A percentile compares a stretch with the other conserved stretches of the same genome.
These are phyloP conservation scores for Mizuhopecten yessoensis DNA, from an alignment of 1,140 invertebrate species.

Conservation along the genomic window DNA sequence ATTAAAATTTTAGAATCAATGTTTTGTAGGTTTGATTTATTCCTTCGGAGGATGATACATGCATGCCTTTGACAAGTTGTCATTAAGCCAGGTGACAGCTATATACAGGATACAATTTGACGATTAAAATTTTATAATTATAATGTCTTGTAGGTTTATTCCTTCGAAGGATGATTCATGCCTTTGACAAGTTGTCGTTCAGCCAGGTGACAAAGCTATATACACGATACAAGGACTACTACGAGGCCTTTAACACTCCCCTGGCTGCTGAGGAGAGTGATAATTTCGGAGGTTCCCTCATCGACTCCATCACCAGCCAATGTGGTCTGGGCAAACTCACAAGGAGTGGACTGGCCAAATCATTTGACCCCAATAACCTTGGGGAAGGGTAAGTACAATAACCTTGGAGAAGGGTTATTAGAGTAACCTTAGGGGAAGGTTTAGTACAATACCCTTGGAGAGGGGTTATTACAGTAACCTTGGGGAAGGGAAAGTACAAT, in stretches of 20 bases:
- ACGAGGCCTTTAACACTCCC: slow-evolving; percentile 62
- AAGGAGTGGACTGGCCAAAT: slow-evolving; percentile 61
- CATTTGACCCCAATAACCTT: slow-evolving; percentile 65
- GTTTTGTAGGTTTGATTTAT: too few species aligned
- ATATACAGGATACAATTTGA: too few species aligned
- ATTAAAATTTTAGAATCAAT: too few species aligned
- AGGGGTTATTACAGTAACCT: too few species aligned
- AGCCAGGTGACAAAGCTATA: slow-evolving; percentile 86
- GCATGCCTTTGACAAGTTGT: too few species aligned
- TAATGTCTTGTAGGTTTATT: slow-evolving; percentile 88
- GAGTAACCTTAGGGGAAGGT: too few species aligned
- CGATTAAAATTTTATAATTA: too few species aligned
- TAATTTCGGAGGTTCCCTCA: slow-evolving; percentile 68
- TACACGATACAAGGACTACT: slow-evolving; percentile 72
- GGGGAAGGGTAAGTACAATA: slow-evolving; percentile 59
- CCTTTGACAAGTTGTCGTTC: slow-evolving; percentile 92
- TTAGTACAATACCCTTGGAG: too few species aligned
- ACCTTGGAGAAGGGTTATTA: too few species aligned
- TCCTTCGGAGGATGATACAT: too few species aligned
- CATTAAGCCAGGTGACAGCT: too few species aligned
- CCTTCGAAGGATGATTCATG: slow-evolving; percentile 90
- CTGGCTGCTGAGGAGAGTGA: slow-evolving; percentile 66
- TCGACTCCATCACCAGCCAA: slow-evolving; percentile 70
- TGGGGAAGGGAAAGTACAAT: slow-evolving; percentile 59
- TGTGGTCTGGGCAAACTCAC: slow-evolving; percentile 64